Evolutionary conservation across 1,140 invertebrate species (phyloP).

Genomic region (Heliconius himera): DNA sequence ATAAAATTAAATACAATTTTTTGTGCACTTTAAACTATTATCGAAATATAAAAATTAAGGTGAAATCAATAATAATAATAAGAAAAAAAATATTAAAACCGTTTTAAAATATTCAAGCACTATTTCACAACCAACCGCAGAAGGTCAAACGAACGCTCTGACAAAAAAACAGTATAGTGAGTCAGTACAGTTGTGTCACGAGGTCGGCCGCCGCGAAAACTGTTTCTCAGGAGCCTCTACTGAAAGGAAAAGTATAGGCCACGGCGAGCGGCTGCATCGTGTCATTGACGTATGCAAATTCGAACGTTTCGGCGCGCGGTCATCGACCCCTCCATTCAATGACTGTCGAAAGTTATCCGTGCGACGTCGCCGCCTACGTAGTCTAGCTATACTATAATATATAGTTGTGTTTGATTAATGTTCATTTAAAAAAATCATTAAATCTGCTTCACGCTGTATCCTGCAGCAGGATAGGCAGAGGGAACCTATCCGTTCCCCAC

Average conservation of each 20-base stretch:
- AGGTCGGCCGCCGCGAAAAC: constrained; percentile 66
- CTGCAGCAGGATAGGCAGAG: no score
- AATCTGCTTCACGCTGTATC: no score
- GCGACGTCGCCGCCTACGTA: constrained; percentile 37
- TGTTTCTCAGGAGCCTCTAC: constrained; percentile 58
- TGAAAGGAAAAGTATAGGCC: constrained; percentile 47
- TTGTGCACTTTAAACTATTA: not conserved
- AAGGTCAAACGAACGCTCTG: constrained; percentile 46
- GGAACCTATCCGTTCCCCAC: no score
- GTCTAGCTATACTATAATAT: constrained; percentile 21
- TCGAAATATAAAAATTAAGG: not conserved
- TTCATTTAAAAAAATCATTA: no score
- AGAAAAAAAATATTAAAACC: constrained; percentile 19
- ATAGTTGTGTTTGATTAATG: constrained; percentile 19
- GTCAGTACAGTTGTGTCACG: constrained; percentile 60
- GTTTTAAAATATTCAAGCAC: constrained; percentile 20
- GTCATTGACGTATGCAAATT: constrained; percentile 48
- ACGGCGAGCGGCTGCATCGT: constrained; percentile 39
- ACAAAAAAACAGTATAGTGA: constrained; percentile 42
- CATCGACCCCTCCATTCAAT: constrained; percentile 48
- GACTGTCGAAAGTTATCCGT: constrained; percentile 45
- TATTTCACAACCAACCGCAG: constrained; percentile 19
- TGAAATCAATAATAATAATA: constrained; percentile 7
- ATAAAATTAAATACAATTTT: not conserved
- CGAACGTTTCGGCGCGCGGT: constrained; percentile 46